Base-by-base conservation (phyloP, 64 coral and sea anemone genomes). In the Montipora capricornis region DNA sequence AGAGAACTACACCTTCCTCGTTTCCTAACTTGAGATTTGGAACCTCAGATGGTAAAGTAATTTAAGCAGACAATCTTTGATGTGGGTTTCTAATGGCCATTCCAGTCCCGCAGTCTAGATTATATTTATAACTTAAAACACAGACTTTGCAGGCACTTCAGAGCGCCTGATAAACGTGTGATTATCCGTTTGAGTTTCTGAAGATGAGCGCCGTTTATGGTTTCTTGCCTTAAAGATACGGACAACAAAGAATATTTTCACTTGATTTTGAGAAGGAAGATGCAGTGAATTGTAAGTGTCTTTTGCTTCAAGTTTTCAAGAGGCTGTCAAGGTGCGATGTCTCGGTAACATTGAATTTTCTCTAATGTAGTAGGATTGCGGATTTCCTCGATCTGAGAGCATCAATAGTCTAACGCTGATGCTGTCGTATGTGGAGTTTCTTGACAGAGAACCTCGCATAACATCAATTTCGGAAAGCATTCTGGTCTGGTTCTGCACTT, bases 11-110 rank as follows among this genome's bases (percentile, higher is more conserved):
- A 49, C 71, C 66, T 86, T 86, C 47, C 66, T 14, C 8, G 64
- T 82, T 50, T 71, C 3, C 64, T 73, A 16, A 73, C 7, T 68
- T 71, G 62, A 86, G 49, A 86, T 86, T 37, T 37, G 37, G 37
- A 11, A 49, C 17, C 61, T 86, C 82, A 86, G 82, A 73, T 86
- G 82, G 70, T 86, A 86, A 86, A 86, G 62, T 73, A 68, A 86
- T 86, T 86, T 86, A 16, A 22, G 50, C 64, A n/a, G 45, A 49
- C 70, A 48, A 86, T 86, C 64, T 86, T 17, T 71, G n/a, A 66
- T 71, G 82, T 71, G 82, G 81, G 62, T 86, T 86, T 73, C 71
- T 86, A 86, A 86, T 86, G 82, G 64, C 47, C 82, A 71, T 86
- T 86, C 82, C 82, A 86, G 82, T 49, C 66, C 12, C 20, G 6